Conservation (phyloP, 1,140 invertebrate species). For the Drosophila rufa region DNA sequence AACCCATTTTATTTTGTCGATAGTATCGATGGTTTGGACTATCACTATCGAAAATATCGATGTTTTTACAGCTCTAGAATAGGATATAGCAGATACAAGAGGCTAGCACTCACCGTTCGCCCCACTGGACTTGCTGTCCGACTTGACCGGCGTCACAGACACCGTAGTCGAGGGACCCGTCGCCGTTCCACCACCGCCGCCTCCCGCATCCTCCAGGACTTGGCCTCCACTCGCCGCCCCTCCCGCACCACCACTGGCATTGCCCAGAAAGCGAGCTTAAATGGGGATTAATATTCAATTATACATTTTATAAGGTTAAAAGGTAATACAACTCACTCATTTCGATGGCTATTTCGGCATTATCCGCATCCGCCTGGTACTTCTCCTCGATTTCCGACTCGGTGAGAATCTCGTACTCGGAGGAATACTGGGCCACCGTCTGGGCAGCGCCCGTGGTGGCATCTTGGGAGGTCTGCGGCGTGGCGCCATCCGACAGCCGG, state of each 20-base stretch:
- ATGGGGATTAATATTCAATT: background rate
- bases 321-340: slow-evolving; percentile 60
- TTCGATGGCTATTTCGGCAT: slow-evolving; percentile 80
- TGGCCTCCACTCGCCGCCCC: slow-evolving; percentile 53
- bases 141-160: slow-evolving; percentile 70
- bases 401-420: slow-evolving; percentile 84
- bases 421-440: slow-evolving; percentile 79
- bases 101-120: slow-evolving; percentile 60
- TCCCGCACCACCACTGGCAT: slow-evolving; percentile 46
- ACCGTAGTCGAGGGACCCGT: slow-evolving; percentile 58
- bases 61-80: too few species aligned
- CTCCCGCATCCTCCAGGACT: slow-evolving; percentile 62
- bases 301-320: too few species aligned
- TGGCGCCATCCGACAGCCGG: slow-evolving; percentile 72
- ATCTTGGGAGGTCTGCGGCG: slow-evolving; percentile 80
- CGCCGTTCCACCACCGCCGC: slow-evolving; percentile 8
- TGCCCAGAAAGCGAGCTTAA: slow-evolving; percentile 67
- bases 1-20: too few species aligned
- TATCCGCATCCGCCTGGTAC: slow-evolving; percentile 76
- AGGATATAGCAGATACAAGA: too few species aligned
- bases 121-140: slow-evolving; percentile 63
- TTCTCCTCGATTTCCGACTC: slow-evolving; percentile 84
- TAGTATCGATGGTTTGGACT: too few species aligned
- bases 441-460: slow-evolving; percentile 65
- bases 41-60: too few species aligned